Conservation (phyloP, 2,888 invertebrate genomes). For the Stramonita haemastoma region DNA sequence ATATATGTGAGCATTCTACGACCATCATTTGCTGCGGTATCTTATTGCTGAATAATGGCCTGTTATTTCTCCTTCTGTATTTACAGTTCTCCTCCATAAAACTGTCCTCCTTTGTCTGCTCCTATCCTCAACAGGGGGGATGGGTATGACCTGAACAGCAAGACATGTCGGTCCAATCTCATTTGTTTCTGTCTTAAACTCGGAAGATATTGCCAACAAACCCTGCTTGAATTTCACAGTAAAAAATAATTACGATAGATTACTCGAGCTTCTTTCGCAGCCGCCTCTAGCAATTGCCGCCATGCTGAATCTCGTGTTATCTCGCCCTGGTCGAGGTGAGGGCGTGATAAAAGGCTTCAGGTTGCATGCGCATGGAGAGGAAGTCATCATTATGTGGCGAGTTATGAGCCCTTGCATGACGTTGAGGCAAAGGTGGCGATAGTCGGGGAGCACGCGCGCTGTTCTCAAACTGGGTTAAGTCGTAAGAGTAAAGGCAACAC, state of each 20-base stretch:
- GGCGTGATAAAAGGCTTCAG: conserved; percentile 24
- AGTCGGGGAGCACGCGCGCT: not conserved
- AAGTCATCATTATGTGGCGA: conserved; percentile 21
- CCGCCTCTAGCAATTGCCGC: conserved; percentile 20
- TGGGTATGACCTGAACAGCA: too few species aligned
- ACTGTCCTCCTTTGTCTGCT: not conserved
- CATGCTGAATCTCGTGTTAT: conserved; percentile 20
- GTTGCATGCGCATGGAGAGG: conserved; percentile 13
- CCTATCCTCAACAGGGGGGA: not conserved
- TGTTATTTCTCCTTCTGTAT: not conserved
- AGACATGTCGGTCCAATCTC: not conserved
- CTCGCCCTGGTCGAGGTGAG: conserved; percentile 15
- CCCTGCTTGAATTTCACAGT: not conserved
- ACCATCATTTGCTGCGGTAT: too few species aligned
- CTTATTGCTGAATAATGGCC: not conserved
- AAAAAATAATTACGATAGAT: conserved; percentile 1
- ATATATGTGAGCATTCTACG: too few species aligned
- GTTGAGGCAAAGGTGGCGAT: not conserved
- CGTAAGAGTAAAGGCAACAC: not conserved
- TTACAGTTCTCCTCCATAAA: not conserved
- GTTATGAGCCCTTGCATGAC: not conserved
- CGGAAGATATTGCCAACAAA: not conserved
- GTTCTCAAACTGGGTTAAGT: not conserved
- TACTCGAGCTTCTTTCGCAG: not conserved
- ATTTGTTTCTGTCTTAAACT: not conserved